Evolutionary conservation across 2,797 vertebrate species (phyloP).

Genomic region (Anguilla pacifica): DNA sequence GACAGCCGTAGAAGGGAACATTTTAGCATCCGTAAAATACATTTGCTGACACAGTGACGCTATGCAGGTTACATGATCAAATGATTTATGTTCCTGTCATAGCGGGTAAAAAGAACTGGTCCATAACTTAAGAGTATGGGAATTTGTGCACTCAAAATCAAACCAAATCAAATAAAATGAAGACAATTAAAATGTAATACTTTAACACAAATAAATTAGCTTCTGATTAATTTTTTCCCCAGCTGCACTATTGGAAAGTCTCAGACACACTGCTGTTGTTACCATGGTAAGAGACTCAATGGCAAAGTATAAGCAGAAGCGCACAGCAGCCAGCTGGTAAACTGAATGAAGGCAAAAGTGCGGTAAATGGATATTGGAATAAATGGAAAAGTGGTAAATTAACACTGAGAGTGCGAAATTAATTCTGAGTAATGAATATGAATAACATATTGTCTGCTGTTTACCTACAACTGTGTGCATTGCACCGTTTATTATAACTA

Average conservation of each 20-base stretch:
- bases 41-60: too few species aligned
- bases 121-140: neutral
- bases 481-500: neutral
- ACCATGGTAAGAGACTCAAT: neutral
- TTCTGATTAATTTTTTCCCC: neutral
- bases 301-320: neutral
- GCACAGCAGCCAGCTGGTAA: neutral
- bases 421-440: neutral
- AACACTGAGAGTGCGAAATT: too few species aligned
- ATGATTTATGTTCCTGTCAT: neutral
- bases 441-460: neutral
- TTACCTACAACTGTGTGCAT: neutral
- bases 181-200: neutral
- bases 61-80: neutral
- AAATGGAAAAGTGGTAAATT: neutral
- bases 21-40: too few species aligned
- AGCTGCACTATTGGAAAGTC: neutral
- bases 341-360: neutral
- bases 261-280: neutral
- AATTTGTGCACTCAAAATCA: too few species aligned
- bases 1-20: too few species aligned
- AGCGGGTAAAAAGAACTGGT: neutral
- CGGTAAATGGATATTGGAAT: neutral
- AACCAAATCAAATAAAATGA: neutral
- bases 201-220: neutral